A percentile compares a stretch with the other conserved stretches of the same genome.
Conservation (phyloP, 2,797 vertebrate species). For the Okamejei kenojei region DNA sequence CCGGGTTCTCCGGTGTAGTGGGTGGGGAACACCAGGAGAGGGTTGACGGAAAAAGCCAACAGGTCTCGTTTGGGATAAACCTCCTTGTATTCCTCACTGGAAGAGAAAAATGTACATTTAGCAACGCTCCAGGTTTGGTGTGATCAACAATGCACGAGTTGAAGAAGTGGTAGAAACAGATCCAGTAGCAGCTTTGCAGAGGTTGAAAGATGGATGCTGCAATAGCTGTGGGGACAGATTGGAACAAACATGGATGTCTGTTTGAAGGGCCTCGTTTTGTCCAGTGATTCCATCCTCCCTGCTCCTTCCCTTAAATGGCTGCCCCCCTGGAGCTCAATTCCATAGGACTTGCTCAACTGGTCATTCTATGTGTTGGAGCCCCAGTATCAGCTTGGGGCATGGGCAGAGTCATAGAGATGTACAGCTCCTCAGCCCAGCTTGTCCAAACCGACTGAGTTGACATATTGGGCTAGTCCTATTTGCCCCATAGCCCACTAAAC, state of each 20-base stretch:
- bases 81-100: constrained; percentile 78
- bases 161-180: neutral
- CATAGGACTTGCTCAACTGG: neutral
- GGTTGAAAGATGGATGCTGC: neutral
- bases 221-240: neutral
- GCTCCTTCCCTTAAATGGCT: neutral
- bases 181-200: neutral
- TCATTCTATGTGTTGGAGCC: neutral
- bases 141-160: neutral
- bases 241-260: neutral
- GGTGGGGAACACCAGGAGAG: constrained; percentile 81
- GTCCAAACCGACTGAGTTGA: too few relatives aligned
- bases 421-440: too few relatives aligned
- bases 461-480: too few relatives aligned
- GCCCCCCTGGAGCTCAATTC: neutral
- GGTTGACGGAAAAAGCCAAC: constrained; percentile 73
- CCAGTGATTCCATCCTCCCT: neutral
- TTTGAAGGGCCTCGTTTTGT: neutral
- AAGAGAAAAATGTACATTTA: neutral
- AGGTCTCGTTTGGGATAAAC: constrained; percentile 78
- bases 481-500: too few relatives aligned
- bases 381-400: neutral
- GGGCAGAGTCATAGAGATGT: neutral
- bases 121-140: neutral
- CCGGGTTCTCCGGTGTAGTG: constrained; percentile 80